These are phyloP conservation scores for Vicugna pacos DNA, from an alignment of 2,113 vertebrate genomes.

Conservation along the genomic window DNA sequence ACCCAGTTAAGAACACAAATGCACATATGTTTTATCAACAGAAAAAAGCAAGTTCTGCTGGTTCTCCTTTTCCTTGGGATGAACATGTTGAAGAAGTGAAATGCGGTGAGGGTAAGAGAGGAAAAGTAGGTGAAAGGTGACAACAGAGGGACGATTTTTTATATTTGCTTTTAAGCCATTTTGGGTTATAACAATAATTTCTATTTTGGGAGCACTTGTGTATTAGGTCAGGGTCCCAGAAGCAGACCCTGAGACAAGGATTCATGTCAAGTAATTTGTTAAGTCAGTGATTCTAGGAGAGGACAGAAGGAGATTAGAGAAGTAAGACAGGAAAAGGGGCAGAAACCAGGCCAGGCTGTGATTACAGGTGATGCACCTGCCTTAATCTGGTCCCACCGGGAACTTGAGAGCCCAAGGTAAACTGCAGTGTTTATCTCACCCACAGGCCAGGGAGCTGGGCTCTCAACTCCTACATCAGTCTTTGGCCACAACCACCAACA, in stretches of 20 bases:
- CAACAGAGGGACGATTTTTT: not conserved
- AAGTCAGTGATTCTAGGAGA: not conserved
- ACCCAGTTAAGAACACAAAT: slow-evolving; percentile 60
- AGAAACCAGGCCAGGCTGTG: not conserved
- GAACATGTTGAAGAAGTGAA: slow-evolving; percentile 34
- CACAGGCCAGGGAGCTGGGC: not conserved
- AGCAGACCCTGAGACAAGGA: not conserved
- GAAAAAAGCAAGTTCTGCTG: slow-evolving; percentile 24
- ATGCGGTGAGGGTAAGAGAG: not conserved
- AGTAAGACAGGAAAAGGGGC: not conserved
- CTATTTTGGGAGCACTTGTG: not conserved
- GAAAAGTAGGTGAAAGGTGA: not conserved
- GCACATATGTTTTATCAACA: slow-evolving; percentile 64
- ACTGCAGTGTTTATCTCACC: not conserved
- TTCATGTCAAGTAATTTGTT: slow-evolving; percentile 7
- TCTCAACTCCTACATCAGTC: not conserved
- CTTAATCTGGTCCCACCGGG: not conserved
- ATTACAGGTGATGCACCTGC: not conserved
- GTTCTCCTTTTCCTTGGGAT: slow-evolving; percentile 14
- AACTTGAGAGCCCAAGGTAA: not conserved
- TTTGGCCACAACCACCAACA: not conserved
- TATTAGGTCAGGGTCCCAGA: not conserved
- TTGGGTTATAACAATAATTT: not conserved
- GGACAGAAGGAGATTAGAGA: not conserved
- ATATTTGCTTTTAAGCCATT: not conserved